These are phyloP conservation scores for Norana najaformis DNA, from an alignment of 2,888 invertebrate species.

Conservation along the genomic window DNA sequence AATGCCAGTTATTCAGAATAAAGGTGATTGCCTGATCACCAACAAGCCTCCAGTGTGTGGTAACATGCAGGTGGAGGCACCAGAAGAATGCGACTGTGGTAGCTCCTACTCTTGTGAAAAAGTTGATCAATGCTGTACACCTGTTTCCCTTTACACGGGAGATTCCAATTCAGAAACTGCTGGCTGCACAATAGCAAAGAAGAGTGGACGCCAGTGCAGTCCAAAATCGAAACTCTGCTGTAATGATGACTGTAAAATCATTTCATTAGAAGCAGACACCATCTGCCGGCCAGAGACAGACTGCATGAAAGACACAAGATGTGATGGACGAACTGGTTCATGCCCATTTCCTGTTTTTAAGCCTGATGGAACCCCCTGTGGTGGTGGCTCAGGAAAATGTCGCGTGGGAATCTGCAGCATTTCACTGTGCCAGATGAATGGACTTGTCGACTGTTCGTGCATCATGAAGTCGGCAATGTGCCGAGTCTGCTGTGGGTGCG, in stretches of 20 bases:
- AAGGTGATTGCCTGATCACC: conserved; percentile 48
- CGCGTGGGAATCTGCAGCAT: neutral
- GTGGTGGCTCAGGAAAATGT: conserved; percentile 7
- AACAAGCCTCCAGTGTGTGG: conserved; percentile 48
- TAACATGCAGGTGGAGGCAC: conserved; percentile 40
- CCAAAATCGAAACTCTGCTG: conserved; percentile 1
- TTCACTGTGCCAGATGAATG: neutral
- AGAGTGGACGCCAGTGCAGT: neutral
- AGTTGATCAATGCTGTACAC: neutral
- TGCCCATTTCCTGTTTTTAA: neutral
- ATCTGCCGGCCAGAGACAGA: neutral
- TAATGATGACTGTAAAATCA: neutral
- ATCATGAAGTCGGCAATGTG: neutral
- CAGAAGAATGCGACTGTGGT: conserved; percentile 32
- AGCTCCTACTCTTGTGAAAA: neutral
- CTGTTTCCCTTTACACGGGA: neutral
- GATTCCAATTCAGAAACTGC: neutral
- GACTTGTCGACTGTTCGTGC: neutral
- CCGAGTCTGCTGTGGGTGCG: neutral
- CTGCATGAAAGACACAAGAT: neutral
- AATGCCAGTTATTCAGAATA: conserved; percentile 51
- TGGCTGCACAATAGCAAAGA: neutral
- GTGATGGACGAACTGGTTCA: neutral
- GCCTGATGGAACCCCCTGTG: neutral
- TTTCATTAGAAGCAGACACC: neutral